These are phyloP conservation scores for Macrochelys suwanniensis DNA, from an alignment of 2,797 vertebrate genomes.

Conservation along the genomic window DNA sequence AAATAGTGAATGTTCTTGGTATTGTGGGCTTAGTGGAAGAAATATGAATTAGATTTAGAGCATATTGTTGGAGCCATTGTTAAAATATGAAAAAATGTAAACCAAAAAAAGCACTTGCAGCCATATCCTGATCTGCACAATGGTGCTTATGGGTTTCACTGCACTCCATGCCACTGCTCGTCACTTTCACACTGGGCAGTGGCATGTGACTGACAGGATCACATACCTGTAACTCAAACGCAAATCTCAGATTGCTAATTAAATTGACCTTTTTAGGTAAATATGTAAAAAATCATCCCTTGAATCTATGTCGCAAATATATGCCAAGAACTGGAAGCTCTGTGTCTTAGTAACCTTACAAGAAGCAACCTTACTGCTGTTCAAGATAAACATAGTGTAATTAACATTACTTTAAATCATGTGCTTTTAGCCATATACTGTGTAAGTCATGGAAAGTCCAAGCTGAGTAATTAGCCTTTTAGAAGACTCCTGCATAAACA, in stretches of 20 bases:
- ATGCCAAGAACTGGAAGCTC: conserved; percentile 22
- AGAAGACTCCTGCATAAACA: conserved; percentile 69
- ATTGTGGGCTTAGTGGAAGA: conserved; percentile 41
- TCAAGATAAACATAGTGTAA: conserved; percentile 77
- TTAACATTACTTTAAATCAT: conserved; percentile 77
- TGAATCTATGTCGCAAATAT: conserved; percentile 19
- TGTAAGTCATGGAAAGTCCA: conserved; percentile 75
- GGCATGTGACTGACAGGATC: neutral
- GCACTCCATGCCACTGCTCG: neutral
- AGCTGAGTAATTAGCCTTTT: conserved; percentile 72
- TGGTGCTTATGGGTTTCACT: conserved; percentile 31
- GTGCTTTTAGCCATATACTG: conserved; percentile 52
- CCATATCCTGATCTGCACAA: conserved; percentile 48
- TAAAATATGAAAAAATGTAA: neutral
- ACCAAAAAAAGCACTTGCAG: conserved; percentile 51
- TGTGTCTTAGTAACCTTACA: conserved; percentile 58
- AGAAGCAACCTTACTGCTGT: conserved; percentile 49
- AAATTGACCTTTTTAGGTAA: neutral
- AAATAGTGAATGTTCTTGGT: conserved; percentile 9
- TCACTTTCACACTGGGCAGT: conserved; percentile 4
- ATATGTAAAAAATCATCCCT: neutral
- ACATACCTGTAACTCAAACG: neutral
- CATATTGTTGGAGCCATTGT: neutral
- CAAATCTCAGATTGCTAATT: neutral
- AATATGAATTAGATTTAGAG: neutral